phyloP scores from a whole-genome alignment of 2,888 invertebrate genomes.

The Dascillus cervinus region DNA sequence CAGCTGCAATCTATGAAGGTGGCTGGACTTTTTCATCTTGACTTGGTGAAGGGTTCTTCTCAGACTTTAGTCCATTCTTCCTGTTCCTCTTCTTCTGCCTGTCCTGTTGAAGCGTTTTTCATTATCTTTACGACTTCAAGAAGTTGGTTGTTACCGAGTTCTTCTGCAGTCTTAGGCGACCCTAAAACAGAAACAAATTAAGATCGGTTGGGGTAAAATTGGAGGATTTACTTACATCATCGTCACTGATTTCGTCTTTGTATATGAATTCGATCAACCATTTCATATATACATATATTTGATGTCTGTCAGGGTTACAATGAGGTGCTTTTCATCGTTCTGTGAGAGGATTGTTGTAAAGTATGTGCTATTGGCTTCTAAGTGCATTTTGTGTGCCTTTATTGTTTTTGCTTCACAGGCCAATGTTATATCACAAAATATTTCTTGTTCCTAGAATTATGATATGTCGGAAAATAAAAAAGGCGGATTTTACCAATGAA shows the following conservation, averaged over 20 bases:
- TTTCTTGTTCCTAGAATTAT: constrained; percentile 75
- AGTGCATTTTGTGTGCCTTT: constrained; percentile 75
- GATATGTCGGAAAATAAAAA: constrained; percentile 36
- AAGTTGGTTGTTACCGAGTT: constrained; percentile 82
- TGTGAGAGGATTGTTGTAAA: constrained; percentile 81
- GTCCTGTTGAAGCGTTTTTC: constrained; percentile 40
- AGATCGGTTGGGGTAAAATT: background rate
- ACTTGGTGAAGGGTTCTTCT: constrained; percentile 87
- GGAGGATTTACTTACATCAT: constrained; percentile 73
- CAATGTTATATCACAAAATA: constrained; percentile 84
- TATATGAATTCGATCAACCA: constrained; percentile 93
- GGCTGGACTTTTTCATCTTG: constrained; percentile 80
- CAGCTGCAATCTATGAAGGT: constrained; percentile 93
- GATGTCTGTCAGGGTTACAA: constrained; percentile 83
- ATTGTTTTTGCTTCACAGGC: constrained; percentile 78
- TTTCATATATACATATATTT: constrained; percentile 82
- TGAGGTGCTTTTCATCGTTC: constrained; percentile 72
- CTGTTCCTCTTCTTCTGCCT: constrained; percentile 36
- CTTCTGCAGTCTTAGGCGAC: constrained; percentile 89
- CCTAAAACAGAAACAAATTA: constrained; percentile 50
- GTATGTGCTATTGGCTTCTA: constrained; percentile 88
- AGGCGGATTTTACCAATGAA: constrained; percentile 4
- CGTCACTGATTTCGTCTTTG: constrained; percentile 91
- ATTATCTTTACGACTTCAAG: constrained; percentile 83
- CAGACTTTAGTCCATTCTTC: constrained; percentile 64